A percentile compares a stretch with the other conserved stretches of the same genome.
Conservation (phyloP, 2,797 vertebrate genomes). For the Dryobates pubescens region DNA sequence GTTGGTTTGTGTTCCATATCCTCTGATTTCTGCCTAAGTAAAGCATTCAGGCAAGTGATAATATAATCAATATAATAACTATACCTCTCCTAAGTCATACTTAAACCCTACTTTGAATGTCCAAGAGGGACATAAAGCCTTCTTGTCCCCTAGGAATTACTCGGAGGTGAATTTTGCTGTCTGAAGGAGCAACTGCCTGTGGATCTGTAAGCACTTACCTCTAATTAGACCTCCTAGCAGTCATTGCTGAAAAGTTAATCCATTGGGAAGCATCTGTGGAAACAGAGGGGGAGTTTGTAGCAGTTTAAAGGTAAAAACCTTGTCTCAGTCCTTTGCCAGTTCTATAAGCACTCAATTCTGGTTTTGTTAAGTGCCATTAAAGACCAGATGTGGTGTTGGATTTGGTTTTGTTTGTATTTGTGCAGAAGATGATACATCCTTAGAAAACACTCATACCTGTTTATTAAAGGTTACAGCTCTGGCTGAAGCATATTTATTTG, state of each 20-base stretch:
- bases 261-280: not conserved
- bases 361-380: conserved; percentile 16
- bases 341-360: not conserved
- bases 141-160: not conserved
- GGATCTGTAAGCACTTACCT: not conserved
- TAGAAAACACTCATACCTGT: conserved; percentile 12
- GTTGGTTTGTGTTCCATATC: not conserved
- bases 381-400: not conserved
- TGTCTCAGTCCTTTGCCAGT: not conserved
- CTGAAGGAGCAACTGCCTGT: not conserved
- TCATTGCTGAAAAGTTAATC: not conserved
- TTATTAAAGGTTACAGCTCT: conserved; percentile 62
- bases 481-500: conserved; percentile 48
- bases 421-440: not conserved
- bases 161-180: not conserved
- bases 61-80: not conserved
- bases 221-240: not conserved
- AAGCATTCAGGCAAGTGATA: not conserved
- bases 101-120: not conserved
- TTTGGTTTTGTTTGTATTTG: conserved; percentile 28
- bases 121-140: not conserved
- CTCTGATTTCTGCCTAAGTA: not conserved
- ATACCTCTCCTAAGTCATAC: not conserved
- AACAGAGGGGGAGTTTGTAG: not conserved
- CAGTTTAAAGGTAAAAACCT: not conserved